Evolutionary conservation across 1,140 invertebrate genomes (phyloP), one percentile per base, ranked within the genome.

Genomic region (Drosophila elegans): DNA sequence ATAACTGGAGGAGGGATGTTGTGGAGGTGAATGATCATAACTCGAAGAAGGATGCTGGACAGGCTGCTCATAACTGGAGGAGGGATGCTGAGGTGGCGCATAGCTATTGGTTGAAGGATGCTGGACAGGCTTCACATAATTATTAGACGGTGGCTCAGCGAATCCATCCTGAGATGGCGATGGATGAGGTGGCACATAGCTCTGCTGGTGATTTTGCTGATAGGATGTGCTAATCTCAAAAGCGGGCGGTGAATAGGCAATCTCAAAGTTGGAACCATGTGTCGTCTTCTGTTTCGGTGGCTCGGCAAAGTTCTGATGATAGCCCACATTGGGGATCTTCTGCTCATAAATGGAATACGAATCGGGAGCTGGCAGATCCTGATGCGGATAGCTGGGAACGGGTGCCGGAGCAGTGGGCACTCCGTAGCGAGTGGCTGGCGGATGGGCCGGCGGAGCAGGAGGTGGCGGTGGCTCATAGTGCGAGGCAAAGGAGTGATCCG

Each of bases 221-320:
- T 77, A 89, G 10, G 85, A 84, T 0, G 84, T 89, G 54, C 67
- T 84, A 3, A 91, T 88, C 69, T 91, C 90, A 39, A 78, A 91
- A 2, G 90, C 80, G 0, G 90, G 90, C 29, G 85, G 85, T 0
- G 90, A 88, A 29, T 91, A 88, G n/a, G 80, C 62, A 41, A 91
- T 91, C 39, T 91, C 85, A 36, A 52, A 78, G 46, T 89, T 74
- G 1, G 62, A 59, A 10, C 9, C 29, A 25, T 53, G 66, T 16
- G 32, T 51, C 0, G 27, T 4, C 3, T 27, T 27, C 3, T 42
- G 42, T 11, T 63, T 48, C 5, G 90, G 81, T n/a, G 90, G 90
- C 29, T 91, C 90, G 0, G 85, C 90, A 59, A 91, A 91, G 61
- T 60, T 80, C 21, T 75, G 76, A 34, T 77, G 86, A 29, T 90